Conservation (phyloP, 2,113 vertebrate species). For the Dolichotis patagonum region DNA sequence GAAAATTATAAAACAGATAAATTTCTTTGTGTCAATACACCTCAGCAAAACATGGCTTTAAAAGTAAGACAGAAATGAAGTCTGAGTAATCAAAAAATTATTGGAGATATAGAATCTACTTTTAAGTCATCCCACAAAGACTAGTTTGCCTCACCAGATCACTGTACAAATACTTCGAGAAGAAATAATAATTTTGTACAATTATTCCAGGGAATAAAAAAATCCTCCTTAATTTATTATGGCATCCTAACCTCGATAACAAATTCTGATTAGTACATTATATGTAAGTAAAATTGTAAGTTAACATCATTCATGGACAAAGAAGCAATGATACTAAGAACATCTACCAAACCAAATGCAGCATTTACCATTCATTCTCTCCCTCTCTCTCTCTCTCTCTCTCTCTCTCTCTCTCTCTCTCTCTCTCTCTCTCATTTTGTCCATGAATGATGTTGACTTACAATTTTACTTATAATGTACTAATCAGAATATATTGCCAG, state of each 20-base stretch:
- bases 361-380: no score
- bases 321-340: neutral
- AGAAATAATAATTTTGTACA: no score
- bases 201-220: neutral
- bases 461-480: neutral
- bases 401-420: no score
- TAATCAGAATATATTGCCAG: neutral
- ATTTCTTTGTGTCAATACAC: neutral
- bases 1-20: neutral
- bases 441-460: no score
- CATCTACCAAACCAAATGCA: neutral
- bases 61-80: neutral
- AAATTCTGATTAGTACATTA: neutral
- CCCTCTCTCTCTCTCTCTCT: no score
- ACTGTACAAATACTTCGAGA: neutral
- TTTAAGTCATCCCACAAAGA: neutral
- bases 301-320: neutral
- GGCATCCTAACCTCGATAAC: neutral
- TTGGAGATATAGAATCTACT: neutral
- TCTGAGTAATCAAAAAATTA: neutral
- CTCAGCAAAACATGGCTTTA: neutral
- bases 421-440: no score
- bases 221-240: neutral
- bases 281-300: neutral
- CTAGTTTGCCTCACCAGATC: neutral